Evolutionary conservation across 2,888 invertebrate species (phyloP).

Genomic region (Orthosia cruda): DNA sequence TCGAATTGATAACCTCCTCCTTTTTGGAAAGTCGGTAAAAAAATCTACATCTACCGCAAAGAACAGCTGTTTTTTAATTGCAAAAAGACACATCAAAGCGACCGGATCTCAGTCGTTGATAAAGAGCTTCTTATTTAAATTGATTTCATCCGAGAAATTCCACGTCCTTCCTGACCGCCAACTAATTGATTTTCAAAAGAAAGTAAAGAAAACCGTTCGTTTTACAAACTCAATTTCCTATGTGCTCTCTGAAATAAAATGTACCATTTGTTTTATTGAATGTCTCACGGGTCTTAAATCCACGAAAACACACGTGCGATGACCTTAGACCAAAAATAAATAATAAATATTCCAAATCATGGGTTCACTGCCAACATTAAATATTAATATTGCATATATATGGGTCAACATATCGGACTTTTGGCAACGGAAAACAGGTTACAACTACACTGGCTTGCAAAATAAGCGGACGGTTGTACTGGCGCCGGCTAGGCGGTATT

Average conservation of each 20-base stretch:
- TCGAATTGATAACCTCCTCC: no score
- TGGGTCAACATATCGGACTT: slow-evolving; percentile 60
- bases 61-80: not conserved
- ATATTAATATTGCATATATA: slow-evolving; percentile 56
- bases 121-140: slow-evolving; percentile 17
- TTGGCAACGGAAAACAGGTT: slow-evolving; percentile 80
- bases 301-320: slow-evolving; percentile 1
- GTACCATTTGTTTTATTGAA: not conserved
- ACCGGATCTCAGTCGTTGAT: slow-evolving; percentile 8
- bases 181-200: slow-evolving; percentile 8
- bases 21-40: no score
- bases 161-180: slow-evolving; percentile 3
- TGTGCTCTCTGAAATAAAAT: not conserved
- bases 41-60: no score
- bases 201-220: not conserved
- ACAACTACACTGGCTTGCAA: slow-evolving; percentile 72
- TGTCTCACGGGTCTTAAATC: not conserved
- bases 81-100: slow-evolving; percentile 10
- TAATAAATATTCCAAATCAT: slow-evolving; percentile 33
- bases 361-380: slow-evolving; percentile 27
- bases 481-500: slow-evolving; percentile 63
- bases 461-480: slow-evolving; percentile 73
- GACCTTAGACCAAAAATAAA: slow-evolving; percentile 25
- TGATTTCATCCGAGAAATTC: slow-evolving; percentile 15
- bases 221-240: not conserved